Conservation (phyloP, 2,797 vertebrate species). For the Lepus oiostolus region DNA sequence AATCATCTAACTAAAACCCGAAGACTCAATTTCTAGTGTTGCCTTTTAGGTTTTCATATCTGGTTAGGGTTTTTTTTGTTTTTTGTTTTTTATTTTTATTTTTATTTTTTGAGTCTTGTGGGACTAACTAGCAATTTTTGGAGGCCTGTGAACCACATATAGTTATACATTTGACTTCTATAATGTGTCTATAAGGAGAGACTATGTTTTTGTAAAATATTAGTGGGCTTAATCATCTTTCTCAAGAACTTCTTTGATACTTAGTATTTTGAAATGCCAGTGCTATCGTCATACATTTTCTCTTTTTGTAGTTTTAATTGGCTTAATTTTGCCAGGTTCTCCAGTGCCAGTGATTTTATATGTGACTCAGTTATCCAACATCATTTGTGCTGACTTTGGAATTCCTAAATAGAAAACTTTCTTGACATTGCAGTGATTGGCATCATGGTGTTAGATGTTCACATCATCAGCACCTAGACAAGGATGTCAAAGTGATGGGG, state of each 20-base stretch:
- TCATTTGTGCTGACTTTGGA: conserved; percentile 19
- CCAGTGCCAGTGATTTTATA: conserved; percentile 6
- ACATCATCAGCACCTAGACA: neutral
- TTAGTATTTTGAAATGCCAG: conserved; percentile 49
- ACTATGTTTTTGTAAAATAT: neutral
- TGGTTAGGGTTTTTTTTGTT: neutral
- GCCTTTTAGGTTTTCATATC: neutral
- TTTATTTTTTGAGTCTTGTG: neutral
- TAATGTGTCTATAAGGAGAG: neutral
- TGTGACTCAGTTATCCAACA: neutral
- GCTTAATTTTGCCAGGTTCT: conserved; percentile 33
- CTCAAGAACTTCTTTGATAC: conserved; percentile 6
- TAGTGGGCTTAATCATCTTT: neutral
- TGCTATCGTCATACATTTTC: neutral
- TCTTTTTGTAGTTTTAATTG: conserved; percentile 26
- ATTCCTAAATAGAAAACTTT: conserved; percentile 23
- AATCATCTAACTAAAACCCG: neutral
- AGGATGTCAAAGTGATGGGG: neutral
- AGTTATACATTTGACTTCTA: neutral
- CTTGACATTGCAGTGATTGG: neutral
- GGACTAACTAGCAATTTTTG: conserved; percentile 16
- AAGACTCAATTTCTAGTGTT: neutral
- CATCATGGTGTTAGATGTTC: neutral
- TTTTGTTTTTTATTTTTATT: neutral
- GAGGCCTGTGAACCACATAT: neutral